These are phyloP conservation scores for Phataginus tetradactyla DNA, from an alignment of 2,797 vertebrate genomes.

Conservation along the genomic window DNA sequence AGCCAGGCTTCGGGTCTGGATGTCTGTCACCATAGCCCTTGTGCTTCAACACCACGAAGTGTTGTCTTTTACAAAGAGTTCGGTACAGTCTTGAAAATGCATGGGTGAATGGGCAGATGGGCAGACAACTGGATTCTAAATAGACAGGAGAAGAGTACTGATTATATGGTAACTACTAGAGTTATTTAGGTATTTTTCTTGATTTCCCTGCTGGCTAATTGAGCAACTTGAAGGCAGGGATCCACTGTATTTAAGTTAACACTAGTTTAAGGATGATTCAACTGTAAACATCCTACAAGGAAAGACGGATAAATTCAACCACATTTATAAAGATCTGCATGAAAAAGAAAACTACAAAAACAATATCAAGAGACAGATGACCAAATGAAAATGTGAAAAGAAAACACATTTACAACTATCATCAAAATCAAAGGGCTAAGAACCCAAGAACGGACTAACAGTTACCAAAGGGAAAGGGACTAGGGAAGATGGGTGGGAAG, in stretches of 20 bases:
- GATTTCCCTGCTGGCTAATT: background rate
- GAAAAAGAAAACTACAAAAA: background rate
- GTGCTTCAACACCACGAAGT: background rate
- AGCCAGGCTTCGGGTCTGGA: background rate
- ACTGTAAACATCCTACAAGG: background rate
- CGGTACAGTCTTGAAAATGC: background rate
- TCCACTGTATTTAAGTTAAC: background rate
- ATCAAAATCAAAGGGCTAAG: background rate
- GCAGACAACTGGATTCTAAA: background rate
- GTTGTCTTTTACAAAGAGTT: background rate
- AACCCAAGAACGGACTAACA: no score
- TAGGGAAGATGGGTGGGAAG: no score
- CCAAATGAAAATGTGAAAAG: background rate
- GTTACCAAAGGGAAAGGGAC: no score
- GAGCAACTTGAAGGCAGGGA: background rate
- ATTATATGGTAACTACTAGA: background rate
- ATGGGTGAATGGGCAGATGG: background rate
- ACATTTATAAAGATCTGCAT: background rate
- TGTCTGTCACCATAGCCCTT: background rate
- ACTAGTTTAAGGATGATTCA: background rate
- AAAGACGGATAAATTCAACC: background rate
- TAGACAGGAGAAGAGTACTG: background rate
- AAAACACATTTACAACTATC: background rate
- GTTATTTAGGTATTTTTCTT: background rate
- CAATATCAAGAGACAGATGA: background rate